Evolutionary conservation across 1,140 invertebrate species (phyloP).

Genomic region (Ptiloglossa arizonensis): DNA sequence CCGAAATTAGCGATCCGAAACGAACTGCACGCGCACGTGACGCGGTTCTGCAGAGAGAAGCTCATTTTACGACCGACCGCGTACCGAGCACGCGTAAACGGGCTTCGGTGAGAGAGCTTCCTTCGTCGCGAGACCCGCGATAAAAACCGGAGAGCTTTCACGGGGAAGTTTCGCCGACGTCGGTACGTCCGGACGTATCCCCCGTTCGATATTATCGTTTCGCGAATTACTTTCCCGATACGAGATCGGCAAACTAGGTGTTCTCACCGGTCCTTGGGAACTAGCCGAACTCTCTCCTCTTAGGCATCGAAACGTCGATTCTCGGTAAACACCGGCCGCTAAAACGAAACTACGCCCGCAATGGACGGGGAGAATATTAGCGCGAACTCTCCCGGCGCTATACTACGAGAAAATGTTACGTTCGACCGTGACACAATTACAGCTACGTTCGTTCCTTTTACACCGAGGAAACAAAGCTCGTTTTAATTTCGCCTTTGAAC

Average conservation of each 20-base stretch:
- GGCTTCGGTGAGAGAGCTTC: neutral
- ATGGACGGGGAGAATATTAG: too few relatives aligned
- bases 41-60: neutral
- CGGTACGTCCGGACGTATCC: neutral
- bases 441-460: too few relatives aligned
- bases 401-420: too few relatives aligned
- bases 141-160: neutral
- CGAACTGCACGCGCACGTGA: conserved; percentile 9
- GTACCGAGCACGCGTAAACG: conserved; percentile 7
- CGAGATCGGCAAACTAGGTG: neutral
- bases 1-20: conserved; percentile 31
- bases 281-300: neutral
- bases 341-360: too few relatives aligned
- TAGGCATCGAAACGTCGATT: neutral
- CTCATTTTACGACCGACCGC: neutral
- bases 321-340: too few relatives aligned
- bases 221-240: conserved; percentile 5
- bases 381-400: too few relatives aligned
- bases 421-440: too few relatives aligned
- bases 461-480: too few relatives aligned
- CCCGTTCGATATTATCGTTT: neutral
- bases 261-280: neutral
- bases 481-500: too few relatives aligned
- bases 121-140: too few relatives aligned
- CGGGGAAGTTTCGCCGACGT: neutral